Evolutionary conservation across 1,140 invertebrate genomes (phyloP), one percentile per base, ranked within the genome.

Genomic region (Muscidifurax raptorellus): DNA sequence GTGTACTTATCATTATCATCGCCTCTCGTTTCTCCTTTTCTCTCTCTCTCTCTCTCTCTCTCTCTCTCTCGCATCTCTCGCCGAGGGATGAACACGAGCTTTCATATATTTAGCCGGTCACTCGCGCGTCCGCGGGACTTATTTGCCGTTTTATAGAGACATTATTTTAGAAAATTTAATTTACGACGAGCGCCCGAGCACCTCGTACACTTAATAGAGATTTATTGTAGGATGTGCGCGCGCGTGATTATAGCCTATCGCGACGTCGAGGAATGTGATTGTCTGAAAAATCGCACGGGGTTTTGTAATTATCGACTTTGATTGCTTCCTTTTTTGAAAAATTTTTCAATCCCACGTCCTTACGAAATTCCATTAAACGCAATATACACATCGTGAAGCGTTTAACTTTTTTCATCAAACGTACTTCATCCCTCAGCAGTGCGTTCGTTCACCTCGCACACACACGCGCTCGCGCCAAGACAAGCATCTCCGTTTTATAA

Each of bases 1-100:
- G 72, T 47, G 66, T 40, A 47, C 74, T 80, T 79, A 86, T 79
- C 80, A 79, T 74, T 83, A 75, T 83, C 77, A 83, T 90, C 87
- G 84, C 52, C 84, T 86, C 82, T 85, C 82, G 87, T 80, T 83
- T 87, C 86, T 89, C 87, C 83, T 86, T 77, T 85, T 72, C 36
- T 83, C 71, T 83, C 74, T n/a, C 86, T 80, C 76, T 87, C 88
- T 87, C 86, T 84, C 87, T 84, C 85, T n/a, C n/a, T n/a, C 86
- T 80, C 76, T 87, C 88, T 87, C 86, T 84, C 87, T 84, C 85
- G 13, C 40, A 12, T 13, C 36, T 3, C 36, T 40, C 36, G 12
- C 44, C 3, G 6, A n/a, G 52, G 52, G 52, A 59, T 59, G 52
- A 59, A 40, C 18, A 59, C n/a, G 52, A 7, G 15, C 22, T 59